phyloP scores from a whole-genome alignment of 2,113 vertebrate species.

The Balaeniceps rex region DNA sequence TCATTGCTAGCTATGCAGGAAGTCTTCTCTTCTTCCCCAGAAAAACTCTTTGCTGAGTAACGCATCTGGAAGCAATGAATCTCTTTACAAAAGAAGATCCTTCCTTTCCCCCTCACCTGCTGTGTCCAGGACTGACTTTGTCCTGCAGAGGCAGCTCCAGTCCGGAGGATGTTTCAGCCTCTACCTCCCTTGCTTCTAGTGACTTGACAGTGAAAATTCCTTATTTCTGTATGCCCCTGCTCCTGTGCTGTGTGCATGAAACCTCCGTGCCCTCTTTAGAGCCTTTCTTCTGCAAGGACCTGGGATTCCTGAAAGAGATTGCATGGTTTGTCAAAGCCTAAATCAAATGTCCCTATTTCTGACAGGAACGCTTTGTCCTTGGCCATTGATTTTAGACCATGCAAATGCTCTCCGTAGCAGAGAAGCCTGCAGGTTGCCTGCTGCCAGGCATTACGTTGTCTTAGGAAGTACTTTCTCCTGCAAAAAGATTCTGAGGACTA shows the following conservation, averaged over 20 bases:
- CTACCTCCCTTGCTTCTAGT: not conserved
- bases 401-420: not conserved
- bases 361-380: not conserved
- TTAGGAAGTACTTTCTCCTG: not conserved
- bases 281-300: not conserved
- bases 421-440: not conserved
- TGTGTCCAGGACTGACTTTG: not conserved
- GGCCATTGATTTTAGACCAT: not conserved
- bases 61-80: not conserved
- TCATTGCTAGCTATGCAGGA: conserved; percentile 14
- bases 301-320: not conserved
- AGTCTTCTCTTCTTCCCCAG: not conserved
- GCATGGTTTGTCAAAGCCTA: not conserved
- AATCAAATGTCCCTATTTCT: not conserved
- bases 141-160: not conserved
- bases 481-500: not conserved
- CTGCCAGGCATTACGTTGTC: not conserved
- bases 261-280: not conserved
- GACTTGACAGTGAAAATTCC: not conserved
- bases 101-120: not conserved
- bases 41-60: conserved; percentile 13
- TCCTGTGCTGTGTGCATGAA: not conserved
- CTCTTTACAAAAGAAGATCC: not conserved
- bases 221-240: not conserved
- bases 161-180: not conserved